Conservation (phyloP, 2,888 invertebrate species). For the Labia minor region DNA sequence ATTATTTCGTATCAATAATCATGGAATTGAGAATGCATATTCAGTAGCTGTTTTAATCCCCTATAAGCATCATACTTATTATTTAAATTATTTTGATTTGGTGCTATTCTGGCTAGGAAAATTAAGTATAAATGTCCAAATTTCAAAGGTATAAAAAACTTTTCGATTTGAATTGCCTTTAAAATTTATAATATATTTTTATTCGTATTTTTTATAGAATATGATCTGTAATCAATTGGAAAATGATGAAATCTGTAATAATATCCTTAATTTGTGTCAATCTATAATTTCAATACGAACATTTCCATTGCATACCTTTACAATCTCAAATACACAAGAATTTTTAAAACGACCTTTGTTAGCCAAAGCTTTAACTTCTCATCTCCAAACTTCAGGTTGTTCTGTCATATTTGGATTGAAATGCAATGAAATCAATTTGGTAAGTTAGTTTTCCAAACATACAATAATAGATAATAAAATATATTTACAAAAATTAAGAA, state of each 20-base stretch:
- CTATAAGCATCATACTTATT: conserved; percentile 24
- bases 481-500: neutral
- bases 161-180: conserved; percentile 22
- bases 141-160: neutral
- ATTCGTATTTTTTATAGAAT: conserved; percentile 16
- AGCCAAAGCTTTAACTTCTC: conserved; percentile 26
- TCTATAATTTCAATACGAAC: conserved; percentile 23
- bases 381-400: conserved; percentile 27
- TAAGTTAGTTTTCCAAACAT: conserved; percentile 24
- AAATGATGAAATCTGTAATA: conserved; percentile 22
- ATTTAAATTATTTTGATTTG: conserved; percentile 22
- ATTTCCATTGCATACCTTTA: conserved; percentile 3
- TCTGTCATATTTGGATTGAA: conserved; percentile 26
- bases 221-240: neutral
- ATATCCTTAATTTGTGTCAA: conserved; percentile 25
- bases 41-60: conserved; percentile 25
- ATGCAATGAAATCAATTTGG: conserved; percentile 24
- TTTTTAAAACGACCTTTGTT: conserved; percentile 22
- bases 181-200: conserved; percentile 23
- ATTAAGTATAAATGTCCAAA: conserved; percentile 16
- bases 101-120: conserved; percentile 25
- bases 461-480: no score
- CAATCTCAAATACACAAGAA: neutral
- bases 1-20: conserved; percentile 23
- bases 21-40: conserved; percentile 22